Evolutionary conservation across 2,113 vertebrate species (phyloP).

Genomic region (Riparia riparia): DNA sequence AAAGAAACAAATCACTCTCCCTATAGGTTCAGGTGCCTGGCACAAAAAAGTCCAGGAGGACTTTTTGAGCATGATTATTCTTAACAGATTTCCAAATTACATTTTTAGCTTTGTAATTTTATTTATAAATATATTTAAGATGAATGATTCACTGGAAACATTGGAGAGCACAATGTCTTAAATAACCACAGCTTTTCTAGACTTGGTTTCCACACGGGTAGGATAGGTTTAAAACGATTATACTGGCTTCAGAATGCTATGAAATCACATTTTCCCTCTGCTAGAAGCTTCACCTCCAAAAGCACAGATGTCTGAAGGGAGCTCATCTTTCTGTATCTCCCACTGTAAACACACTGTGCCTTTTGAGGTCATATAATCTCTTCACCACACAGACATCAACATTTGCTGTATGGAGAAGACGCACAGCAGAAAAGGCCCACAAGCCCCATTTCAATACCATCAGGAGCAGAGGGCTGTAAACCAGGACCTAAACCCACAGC

Average conservation of each 20-base stretch:
- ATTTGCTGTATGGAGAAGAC: background rate
- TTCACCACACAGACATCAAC: background rate
- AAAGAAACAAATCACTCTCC: conserved; percentile 7
- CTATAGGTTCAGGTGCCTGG: background rate
- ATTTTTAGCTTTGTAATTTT: conserved; percentile 17
- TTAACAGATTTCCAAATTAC: conserved; percentile 31
- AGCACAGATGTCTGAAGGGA: background rate
- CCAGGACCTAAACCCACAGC: background rate
- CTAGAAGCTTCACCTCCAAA: background rate
- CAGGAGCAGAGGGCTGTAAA: background rate
- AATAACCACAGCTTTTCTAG: background rate
- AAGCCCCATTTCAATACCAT: background rate
- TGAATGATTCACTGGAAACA: background rate
- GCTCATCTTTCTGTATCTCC: background rate
- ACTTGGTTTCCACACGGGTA: background rate
- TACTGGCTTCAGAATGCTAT: background rate
- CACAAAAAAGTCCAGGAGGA: background rate
- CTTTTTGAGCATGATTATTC: conserved; percentile 7
- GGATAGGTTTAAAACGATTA: background rate
- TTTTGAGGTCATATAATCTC: background rate
- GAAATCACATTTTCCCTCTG: background rate
- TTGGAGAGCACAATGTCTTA: background rate
- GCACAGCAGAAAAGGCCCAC: background rate
- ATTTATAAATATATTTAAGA: conserved; percentile 30
- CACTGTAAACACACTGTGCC: background rate